A percentile compares a stretch with the other conserved stretches of the same genome.
Conservation (phyloP, 2,888 invertebrate species). For the Eudasyphora cyanicolor region DNA sequence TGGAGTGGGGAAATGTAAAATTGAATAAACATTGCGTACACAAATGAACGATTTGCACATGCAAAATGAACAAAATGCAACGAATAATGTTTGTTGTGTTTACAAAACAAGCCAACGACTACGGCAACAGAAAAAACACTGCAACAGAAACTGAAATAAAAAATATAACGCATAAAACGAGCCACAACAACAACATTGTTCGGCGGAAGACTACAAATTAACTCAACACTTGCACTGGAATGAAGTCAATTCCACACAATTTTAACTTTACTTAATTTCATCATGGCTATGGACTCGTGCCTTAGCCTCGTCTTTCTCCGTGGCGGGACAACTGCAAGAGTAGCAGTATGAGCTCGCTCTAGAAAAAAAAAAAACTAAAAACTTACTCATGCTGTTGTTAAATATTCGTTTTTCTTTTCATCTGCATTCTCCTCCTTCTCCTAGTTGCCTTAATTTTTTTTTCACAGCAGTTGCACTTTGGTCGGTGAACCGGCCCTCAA, state of each 20-base stretch:
- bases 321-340: background rate
- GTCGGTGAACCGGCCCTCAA: background rate
- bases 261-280: constrained; percentile 22
- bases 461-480: background rate
- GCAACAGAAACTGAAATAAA: background rate
- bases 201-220: constrained; percentile 45
- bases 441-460: background rate
- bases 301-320: background rate
- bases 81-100: constrained; percentile 9
- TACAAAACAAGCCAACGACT: background rate
- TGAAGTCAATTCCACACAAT: constrained; percentile 49
- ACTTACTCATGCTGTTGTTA: background rate
- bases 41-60: constrained; percentile 9
- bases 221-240: constrained; percentile 44
- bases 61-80: constrained; percentile 3
- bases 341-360: background rate
- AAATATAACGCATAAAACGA: background rate
- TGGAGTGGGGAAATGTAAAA: background rate
- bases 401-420: background rate
- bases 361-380: background rate
- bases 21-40: constrained; percentile 14
- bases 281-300: background rate
- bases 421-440: no score
- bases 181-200: background rate
- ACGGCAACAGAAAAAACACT: background rate